Conservation (phyloP, 2,888 invertebrate genomes). For the Andrena fulva region DNA sequence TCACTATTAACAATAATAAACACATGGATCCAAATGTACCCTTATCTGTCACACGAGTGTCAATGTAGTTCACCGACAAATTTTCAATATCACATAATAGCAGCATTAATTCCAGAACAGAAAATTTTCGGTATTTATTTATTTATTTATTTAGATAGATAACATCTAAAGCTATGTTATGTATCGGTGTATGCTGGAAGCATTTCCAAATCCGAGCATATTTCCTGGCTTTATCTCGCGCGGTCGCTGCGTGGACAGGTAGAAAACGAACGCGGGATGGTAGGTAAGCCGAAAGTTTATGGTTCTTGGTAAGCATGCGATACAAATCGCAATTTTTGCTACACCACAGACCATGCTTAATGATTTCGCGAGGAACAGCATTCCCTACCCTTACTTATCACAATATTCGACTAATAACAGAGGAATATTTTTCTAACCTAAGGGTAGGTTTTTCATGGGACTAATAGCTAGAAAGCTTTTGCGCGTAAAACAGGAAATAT, state of each 20-base stretch:
- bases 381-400: conserved; percentile 3
- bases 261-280: conserved; percentile 52
- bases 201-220: conserved; percentile 59
- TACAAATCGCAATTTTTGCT: conserved; percentile 55
- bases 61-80: too few species aligned
- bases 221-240: conserved; percentile 65
- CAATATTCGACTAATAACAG: not conserved
- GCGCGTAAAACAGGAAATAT: too few species aligned
- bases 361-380: conserved; percentile 17
- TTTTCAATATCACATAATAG: too few species aligned
- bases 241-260: conserved; percentile 47
- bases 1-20: too few species aligned
- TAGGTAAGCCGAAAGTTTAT: conserved; percentile 67
- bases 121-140: conserved; percentile 12
- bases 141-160: conserved; percentile 30
- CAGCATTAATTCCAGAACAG: not conserved
- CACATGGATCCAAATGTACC: too few species aligned
- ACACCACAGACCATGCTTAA: conserved; percentile 23
- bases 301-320: conserved; percentile 37
- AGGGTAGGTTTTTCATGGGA: not conserved
- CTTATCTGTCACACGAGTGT: too few species aligned
- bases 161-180: conserved; percentile 34
- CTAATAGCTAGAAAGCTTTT: not conserved
- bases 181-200: conserved; percentile 23
- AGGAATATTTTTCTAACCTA: not conserved